A percentile compares a stretch with the other conserved stretches of the same genome.
Evolutionary conservation across 1,140 invertebrate species (phyloP).

Genomic region (Drosophila pectinifera): DNA sequence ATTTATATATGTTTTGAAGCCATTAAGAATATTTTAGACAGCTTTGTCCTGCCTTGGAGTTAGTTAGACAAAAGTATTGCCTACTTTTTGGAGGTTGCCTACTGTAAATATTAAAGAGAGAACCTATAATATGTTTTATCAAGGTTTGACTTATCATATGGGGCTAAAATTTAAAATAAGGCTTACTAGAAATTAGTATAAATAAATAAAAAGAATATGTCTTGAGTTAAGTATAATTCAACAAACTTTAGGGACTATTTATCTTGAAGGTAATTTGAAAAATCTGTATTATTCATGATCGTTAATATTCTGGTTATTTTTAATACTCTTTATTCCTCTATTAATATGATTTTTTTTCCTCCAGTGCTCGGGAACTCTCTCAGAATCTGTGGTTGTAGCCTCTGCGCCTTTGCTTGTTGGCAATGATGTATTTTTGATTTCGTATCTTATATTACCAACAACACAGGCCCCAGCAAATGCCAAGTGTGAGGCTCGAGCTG

Average conservation of each 20-base stretch:
- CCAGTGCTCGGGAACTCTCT: conserved; percentile 10
- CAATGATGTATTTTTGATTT: conserved; percentile 84
- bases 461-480: conserved; percentile 59
- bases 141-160: neutral
- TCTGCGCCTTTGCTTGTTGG: conserved; percentile 69
- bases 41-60: neutral
- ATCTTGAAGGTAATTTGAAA: accelerated
- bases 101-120: neutral
- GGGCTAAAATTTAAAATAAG: neutral
- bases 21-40: too few species aligned
- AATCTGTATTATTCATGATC: too few species aligned
- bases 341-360: neutral
- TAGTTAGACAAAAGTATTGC: neutral
- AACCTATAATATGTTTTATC: too few species aligned
- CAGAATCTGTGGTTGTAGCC: conserved; percentile 43
- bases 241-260: neutral
- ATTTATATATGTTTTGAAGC: too few species aligned
- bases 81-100: too few species aligned
- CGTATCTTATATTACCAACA: conserved; percentile 84
- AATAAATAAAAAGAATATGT: too few species aligned
- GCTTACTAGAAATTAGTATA: neutral
- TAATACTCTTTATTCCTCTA: neutral
- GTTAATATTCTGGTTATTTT: neutral
- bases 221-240: neutral
- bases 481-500: conserved; percentile 63